Conservation (phyloP, 1,140 invertebrate species). For the Dreissena rostriformis region DNA sequence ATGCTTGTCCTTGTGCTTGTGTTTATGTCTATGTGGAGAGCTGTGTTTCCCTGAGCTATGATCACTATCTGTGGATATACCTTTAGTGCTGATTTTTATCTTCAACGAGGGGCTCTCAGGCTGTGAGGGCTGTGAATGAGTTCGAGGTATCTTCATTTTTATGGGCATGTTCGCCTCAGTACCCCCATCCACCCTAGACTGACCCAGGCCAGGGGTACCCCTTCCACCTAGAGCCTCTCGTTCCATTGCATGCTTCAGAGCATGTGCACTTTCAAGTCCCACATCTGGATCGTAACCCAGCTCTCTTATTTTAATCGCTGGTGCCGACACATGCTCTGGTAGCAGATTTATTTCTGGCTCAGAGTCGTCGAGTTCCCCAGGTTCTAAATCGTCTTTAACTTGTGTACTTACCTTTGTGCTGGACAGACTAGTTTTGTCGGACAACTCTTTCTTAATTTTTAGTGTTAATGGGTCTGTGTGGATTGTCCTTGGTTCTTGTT, state of each 20-base stretch:
- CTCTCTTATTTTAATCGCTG: conserved; percentile 37
- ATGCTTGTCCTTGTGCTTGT: conserved; percentile 55
- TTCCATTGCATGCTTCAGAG: conserved; percentile 11
- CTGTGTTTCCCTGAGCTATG: conserved; percentile 50
- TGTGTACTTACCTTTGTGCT: not conserved
- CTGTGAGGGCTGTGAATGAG: not conserved
- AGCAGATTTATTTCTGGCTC: conserved; percentile 43
- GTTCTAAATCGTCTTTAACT: conserved; percentile 17
- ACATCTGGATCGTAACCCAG: conserved; percentile 30
- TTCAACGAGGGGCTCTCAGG: conserved; percentile 22
- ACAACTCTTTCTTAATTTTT: no score
- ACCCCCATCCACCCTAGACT: not conserved
- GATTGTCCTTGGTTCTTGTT: not conserved
- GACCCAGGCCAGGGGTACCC: not conserved
- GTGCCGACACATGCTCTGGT: conserved; percentile 32
- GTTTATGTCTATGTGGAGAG: conserved; percentile 52
- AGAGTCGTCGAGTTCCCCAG: conserved; percentile 27
- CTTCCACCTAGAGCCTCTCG: conserved; percentile 12
- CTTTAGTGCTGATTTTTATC: conserved; percentile 56
- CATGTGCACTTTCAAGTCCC: conserved; percentile 26
- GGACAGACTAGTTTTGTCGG: not conserved
- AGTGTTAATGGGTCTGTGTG: no score
- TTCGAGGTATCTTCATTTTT: conserved; percentile 25
- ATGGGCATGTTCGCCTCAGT: conserved; percentile 1
- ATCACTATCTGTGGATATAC: conserved; percentile 43